phyloP scores from a whole-genome alignment of 2,888 invertebrate genomes.

The Habrosyne pyritoides region DNA sequence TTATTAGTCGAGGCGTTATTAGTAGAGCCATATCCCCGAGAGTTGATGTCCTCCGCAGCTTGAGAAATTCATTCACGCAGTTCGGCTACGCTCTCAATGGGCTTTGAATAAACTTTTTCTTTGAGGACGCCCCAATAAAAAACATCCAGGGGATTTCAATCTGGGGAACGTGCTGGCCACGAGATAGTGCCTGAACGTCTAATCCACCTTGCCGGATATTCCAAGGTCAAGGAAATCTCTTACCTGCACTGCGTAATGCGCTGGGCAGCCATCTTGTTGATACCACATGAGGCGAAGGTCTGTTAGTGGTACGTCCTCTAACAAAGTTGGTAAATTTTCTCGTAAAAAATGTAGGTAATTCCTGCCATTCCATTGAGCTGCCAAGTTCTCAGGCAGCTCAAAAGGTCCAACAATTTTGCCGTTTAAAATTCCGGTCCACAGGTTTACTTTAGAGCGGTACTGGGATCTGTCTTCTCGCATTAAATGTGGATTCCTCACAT shows the following conservation, averaged over 20 bases:
- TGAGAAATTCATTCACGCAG: too few species aligned
- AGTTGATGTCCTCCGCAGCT: too few species aligned
- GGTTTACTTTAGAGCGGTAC: constrained; percentile 10
- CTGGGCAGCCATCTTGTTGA: constrained; percentile 27
- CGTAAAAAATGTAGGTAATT: constrained; percentile 15
- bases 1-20: too few species aligned
- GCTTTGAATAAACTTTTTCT: constrained; percentile 15
- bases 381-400: constrained; percentile 9
- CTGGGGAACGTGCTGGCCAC: constrained; percentile 20
- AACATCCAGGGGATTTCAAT: constrained; percentile 22
- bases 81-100: background rate
- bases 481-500: constrained; percentile 8
- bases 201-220: constrained; percentile 21
- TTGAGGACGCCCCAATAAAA: constrained; percentile 21
- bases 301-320: constrained; percentile 21
- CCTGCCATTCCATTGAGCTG: too few species aligned
- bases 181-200: constrained; percentile 17
- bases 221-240: constrained; percentile 15
- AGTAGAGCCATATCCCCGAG: too few species aligned
- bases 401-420: constrained; percentile 15
- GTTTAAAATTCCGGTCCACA: constrained; percentile 14
- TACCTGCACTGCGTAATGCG: constrained; percentile 22
- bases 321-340: constrained; percentile 20
- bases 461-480: constrained; percentile 11
- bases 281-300: constrained; percentile 29